phyloP scores from a whole-genome alignment of 1,140 invertebrate genomes.

The Heterodera carotae region DNA sequence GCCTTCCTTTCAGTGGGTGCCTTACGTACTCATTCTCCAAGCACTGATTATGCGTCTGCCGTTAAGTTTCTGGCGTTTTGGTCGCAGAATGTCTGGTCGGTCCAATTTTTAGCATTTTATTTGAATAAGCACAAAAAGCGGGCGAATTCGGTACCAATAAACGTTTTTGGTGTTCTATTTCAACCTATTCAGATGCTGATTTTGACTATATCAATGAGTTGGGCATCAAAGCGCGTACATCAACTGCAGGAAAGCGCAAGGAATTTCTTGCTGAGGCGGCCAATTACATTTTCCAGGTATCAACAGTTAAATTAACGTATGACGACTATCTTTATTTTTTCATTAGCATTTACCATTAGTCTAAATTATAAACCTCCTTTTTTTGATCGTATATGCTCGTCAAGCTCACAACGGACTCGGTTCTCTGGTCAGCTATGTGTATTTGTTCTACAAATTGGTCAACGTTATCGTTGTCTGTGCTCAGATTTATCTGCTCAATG shows the following conservation, averaged over 20 bases:
- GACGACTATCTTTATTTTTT: no score
- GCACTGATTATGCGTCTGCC: constrained; percentile 12
- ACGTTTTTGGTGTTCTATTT: not conserved
- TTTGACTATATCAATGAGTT: constrained; percentile 22
- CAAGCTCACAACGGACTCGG: constrained; percentile 8
- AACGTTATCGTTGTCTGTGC: constrained; percentile 2
- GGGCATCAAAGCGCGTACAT: constrained; percentile 4
- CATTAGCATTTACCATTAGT: not conserved
- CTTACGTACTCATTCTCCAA: constrained; percentile 29
- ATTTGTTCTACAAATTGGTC: constrained; percentile 10
- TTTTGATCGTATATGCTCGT: not conserved
- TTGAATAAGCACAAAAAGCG: constrained; percentile 3
- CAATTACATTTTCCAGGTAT: constrained; percentile 23
- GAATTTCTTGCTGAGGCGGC: not conserved
- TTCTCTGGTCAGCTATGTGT: not conserved
- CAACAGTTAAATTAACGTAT: no score
- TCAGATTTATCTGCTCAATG: constrained; percentile 12
- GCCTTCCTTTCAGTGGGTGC: constrained; percentile 21
- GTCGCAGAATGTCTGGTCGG: not conserved
- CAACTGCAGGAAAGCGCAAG: not conserved
- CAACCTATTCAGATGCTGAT: constrained; percentile 10
- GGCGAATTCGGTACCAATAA: not conserved
- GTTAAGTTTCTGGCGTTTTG: constrained; percentile 16
- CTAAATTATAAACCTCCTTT: no score
- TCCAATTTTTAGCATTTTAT: no score